Evolutionary conservation across 2,888 invertebrate species (phyloP), one percentile per base, ranked within the genome.

Genomic region (Chaitophorus viminalis): DNA sequence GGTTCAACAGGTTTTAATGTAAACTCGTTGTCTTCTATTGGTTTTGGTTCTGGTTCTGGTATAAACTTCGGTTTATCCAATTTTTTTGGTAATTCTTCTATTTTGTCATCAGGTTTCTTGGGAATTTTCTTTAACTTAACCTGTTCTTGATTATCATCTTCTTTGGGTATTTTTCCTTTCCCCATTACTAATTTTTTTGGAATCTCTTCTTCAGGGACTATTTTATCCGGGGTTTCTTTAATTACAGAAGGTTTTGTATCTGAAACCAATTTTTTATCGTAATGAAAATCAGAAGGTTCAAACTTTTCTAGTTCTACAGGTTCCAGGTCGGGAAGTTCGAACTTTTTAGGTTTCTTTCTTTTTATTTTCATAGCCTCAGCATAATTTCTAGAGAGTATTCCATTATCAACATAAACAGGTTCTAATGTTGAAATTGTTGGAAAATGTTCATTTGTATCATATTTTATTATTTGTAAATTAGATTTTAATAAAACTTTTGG

Each of bases 401-500:
- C 91, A 82, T 90, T 90, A 75, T 91, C 90, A 17, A 90, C 89
- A 85, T 89, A 90, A 6, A 90, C 79, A 65, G 90, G 90, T 72
- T 90, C 90, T 29, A 91, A 90, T 89, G 92, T 89, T 54, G 91
- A 91, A 68, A 92, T 91, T 46, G 90, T 89, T 8, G 92, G 91
- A 82, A 90, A 89, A 82, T 91, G 90, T 89, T 92, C 91, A 74
- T 90, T 72, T 33, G 92, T 91, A 68, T 92, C 92, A 89, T 92
- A 92, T 82, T 92, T 92, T 3, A 92, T 91, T 90, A 93, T 93
- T 74, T 92, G 93, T n/a, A 96, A 94, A 89, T 94, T 93, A 91
- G 95, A 95, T 90, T 95, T 95, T 0, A 96, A 91, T 90, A 94
- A 93, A 83, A 95, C 92, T 91, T 94, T 95, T 0, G 95, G 95